Evolutionary conservation across 1,140 invertebrate species (phyloP).

Genomic region (Temnothorax longispinosus): DNA sequence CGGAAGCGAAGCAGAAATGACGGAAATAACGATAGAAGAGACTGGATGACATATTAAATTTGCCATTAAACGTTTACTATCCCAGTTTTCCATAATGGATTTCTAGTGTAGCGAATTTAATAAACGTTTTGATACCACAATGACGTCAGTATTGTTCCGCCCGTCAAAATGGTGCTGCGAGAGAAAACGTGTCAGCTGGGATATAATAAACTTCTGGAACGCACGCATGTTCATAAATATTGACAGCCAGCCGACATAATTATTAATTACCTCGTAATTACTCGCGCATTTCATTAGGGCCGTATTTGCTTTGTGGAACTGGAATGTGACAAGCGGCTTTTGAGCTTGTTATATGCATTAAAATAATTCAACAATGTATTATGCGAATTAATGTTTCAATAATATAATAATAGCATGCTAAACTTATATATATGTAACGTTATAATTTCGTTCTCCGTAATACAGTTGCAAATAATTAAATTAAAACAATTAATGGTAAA

Average conservation of each 20-base stretch:
- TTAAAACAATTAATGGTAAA: constrained; percentile 10
- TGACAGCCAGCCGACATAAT: constrained; percentile 47
- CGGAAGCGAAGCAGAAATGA: not conserved
- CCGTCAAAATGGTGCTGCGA: constrained; percentile 26
- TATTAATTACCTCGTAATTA: constrained; percentile 58
- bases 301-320: constrained; percentile 36
- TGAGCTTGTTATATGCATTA: constrained; percentile 49
- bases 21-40: not conserved
- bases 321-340: constrained; percentile 40
- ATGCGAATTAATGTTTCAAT: constrained; percentile 30
- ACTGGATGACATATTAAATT: constrained; percentile 42
- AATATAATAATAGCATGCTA: constrained; percentile 31
- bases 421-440: constrained; percentile 1
- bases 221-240: constrained; percentile 49
- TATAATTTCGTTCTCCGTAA: constrained; percentile 8
- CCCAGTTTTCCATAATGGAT: constrained; percentile 54
- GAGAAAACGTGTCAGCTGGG: constrained; percentile 39
- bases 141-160: constrained; percentile 51
- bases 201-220: constrained; percentile 53
- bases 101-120: constrained; percentile 44
- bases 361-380: constrained; percentile 42
- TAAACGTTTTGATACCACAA: constrained; percentile 48
- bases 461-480: constrained; percentile 30
- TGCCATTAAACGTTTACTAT: constrained; percentile 40
- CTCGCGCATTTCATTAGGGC: constrained; percentile 46